Percentiles rank a stretch among this genome's conserved stretches.
These are phyloP conservation scores for Atta texana DNA, from an alignment of 1,140 invertebrate genomes.

Conservation along the genomic window DNA sequence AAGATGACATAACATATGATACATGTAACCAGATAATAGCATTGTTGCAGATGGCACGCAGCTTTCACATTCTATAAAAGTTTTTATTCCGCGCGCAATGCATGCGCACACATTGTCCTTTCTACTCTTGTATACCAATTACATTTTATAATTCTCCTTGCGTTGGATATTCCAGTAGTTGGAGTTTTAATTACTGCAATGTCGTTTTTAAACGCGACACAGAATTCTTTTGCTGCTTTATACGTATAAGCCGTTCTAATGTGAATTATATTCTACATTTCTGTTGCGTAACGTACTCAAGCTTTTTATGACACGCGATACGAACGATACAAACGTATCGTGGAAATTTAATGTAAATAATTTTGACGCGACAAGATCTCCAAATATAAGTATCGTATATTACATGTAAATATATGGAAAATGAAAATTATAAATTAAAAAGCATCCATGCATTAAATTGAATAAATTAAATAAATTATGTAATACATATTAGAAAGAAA, in stretches of 20 bases:
- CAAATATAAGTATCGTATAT: background rate
- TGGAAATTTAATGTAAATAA: background rate
- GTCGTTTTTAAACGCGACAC: conserved; percentile 29
- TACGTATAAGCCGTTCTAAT: conserved; percentile 28
- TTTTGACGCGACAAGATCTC: background rate
- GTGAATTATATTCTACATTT: background rate
- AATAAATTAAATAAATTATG: background rate
- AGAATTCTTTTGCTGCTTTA: conserved; percentile 41
- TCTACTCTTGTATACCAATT: conserved; percentile 49
- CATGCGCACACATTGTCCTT: conserved; percentile 33
- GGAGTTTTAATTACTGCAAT: conserved; percentile 70
- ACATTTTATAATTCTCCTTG: conserved; percentile 60
- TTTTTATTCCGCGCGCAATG: conserved; percentile 40
- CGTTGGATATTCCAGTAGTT: conserved; percentile 23
- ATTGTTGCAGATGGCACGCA: background rate
- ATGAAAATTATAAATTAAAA: background rate
- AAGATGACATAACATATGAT: conserved; percentile 6
- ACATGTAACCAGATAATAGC: conserved; percentile 5
- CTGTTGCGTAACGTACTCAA: conserved; percentile 14
- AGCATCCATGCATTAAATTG: background rate
- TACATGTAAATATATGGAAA: background rate
- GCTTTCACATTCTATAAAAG: conserved; percentile 47
- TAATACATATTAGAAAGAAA: background rate
- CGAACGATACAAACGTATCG: background rate
- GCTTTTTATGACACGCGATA: conserved; percentile 27